Conservation (phyloP, 2,797 vertebrate genomes). For the Morelia viridis region DNA sequence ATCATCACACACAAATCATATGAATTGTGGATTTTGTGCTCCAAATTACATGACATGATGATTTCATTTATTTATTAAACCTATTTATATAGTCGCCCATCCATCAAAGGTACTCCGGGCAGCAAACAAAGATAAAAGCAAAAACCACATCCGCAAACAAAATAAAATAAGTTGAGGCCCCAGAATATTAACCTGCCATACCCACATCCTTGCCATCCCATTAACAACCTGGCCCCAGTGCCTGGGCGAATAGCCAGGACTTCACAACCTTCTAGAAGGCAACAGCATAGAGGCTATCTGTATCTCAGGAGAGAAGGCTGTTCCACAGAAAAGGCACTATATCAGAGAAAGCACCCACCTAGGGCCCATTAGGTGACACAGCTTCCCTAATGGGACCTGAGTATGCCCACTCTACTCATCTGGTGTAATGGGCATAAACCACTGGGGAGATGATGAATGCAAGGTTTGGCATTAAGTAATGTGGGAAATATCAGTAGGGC, state of each 20-base stretch:
- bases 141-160: background rate
- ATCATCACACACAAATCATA: background rate
- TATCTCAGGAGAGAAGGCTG: too few relatives aligned
- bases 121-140: background rate
- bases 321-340: too few relatives aligned
- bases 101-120: background rate
- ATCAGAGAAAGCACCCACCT: too few relatives aligned
- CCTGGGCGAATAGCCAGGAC: background rate
- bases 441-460: background rate
- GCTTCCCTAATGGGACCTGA: too few relatives aligned
- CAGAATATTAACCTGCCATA: slow-evolving; percentile 2
- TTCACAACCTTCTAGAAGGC: background rate
- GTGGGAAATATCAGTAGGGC: background rate
- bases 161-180: background rate
- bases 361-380: too few relatives aligned
- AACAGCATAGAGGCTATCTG: background rate
- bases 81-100: background rate
- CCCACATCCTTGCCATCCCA: background rate
- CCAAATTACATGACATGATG: background rate
- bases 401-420: background rate
- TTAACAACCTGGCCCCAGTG: background rate
- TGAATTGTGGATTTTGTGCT: background rate
- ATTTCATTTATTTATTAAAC: background rate
- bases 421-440: background rate
- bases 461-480: background rate